A percentile compares a stretch with the other conserved stretches of the same genome.
Evolutionary conservation across 2,797 vertebrate species (phyloP).

Genomic region (Lemur catta): DNA sequence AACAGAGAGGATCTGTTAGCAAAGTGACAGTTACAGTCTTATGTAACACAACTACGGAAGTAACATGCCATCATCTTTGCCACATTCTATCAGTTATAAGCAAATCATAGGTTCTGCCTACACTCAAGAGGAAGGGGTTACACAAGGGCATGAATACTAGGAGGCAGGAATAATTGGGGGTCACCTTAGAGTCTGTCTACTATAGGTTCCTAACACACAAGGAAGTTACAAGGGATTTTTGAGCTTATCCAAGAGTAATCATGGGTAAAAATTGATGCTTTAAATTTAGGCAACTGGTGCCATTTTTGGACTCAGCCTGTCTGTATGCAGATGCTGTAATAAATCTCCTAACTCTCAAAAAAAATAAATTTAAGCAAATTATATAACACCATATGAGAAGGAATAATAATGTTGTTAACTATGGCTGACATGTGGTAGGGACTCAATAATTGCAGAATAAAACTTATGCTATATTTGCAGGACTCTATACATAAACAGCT

Average conservation of each 20-base stretch:
- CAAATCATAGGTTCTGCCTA: background rate
- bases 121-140: background rate
- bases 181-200: background rate
- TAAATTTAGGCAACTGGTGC: background rate
- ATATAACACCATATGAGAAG: background rate
- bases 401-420: constrained; percentile 33
- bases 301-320: too few species aligned
- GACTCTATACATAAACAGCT: background rate
- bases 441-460: background rate
- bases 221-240: background rate
- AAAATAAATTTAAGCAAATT: background rate
- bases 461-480: background rate
- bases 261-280: background rate
- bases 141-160: background rate
- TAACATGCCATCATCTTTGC: background rate
- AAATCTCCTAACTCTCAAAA: too few species aligned
- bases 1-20: background rate
- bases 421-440: background rate
- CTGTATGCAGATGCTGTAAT: too few species aligned
- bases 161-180: background rate
- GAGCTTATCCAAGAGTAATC: background rate
- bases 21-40: background rate
- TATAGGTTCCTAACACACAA: background rate
- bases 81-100: background rate
- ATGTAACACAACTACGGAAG: background rate